Evolutionary conservation across 2,113 vertebrate genomes (phyloP), one percentile per base, ranked within the genome.

Genomic region (Cinclus mexicanus): DNA sequence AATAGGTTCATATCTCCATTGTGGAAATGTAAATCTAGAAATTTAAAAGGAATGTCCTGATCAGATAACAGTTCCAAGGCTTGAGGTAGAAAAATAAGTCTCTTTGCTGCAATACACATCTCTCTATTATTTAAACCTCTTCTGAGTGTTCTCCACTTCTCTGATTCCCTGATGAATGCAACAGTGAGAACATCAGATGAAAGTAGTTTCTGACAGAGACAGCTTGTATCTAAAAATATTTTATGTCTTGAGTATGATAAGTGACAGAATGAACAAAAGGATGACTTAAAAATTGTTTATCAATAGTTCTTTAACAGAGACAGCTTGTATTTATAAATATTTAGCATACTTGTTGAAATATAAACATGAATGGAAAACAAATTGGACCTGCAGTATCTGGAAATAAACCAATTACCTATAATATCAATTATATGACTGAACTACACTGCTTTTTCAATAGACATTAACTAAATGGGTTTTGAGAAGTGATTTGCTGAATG

Each of bases 251-350:
- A 97, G 71, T 87, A 86, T 89, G 83, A 95, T 89, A 94, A 96
- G 60, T 96, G 72, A 90, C 83, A 96, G 80, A 84, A 42, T 61
- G 75, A 97, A 95, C 89, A 94, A 93, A 97, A 64, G 12, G 49
- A 89, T 93, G 44, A 72, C 29, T 95, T 75, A 65, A 90, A 94
- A 96, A 93, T 84, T 95, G 79, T 96, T 97, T 94, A 94, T 96
- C 15, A 1, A 41, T 97, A 95, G 78, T 94, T 94, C 50, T 93
- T 37, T 87, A 70, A 86, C 75, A 95, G 65, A 90, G 29, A 93
- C 68, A 96, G 92, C 53, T 90, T 59, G 75, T 87, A 80, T 83
- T 90, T 95, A 96, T 91, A 97, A 95, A 97, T 97, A 96, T 95
- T 97, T 96, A 95, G 52, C 71, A 72, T 83, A 64, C 74, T 83